These are phyloP conservation scores for Coregonus sp. DNA, from an alignment of 2,797 vertebrate genomes.

Conservation along the genomic window DNA sequence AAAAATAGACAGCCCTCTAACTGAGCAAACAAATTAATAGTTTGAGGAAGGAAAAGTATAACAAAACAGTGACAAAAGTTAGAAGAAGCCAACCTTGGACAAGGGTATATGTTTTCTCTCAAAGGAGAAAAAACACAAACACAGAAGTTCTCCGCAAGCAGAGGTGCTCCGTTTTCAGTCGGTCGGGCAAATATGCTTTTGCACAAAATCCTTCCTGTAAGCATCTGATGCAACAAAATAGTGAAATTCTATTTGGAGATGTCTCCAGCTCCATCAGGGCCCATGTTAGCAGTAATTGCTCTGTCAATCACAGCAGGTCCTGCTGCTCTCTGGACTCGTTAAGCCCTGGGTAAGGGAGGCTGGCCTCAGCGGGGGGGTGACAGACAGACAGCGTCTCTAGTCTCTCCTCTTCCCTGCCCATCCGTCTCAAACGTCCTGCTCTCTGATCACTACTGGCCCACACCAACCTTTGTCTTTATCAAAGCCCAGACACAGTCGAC, in stretches of 20 bases:
- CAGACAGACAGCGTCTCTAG: not conserved
- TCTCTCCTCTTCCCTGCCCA: slow-evolving; percentile 19
- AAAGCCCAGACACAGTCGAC: not conserved
- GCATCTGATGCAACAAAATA: slow-evolving; percentile 75
- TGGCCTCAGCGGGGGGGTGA: slow-evolving; percentile 21
- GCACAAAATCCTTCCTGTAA: slow-evolving; percentile 73
- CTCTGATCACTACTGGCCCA: not conserved
- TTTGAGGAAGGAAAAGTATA: slow-evolving; percentile 56
- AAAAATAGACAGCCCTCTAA: slow-evolving; percentile 67
- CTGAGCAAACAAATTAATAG: slow-evolving; percentile 68
- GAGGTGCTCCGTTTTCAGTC: slow-evolving; percentile 6
- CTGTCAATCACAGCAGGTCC: slow-evolving; percentile 81
- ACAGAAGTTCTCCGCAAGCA: slow-evolving; percentile 44
- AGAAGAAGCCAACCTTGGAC: slow-evolving; percentile 73
- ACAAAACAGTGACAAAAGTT: slow-evolving; percentile 72
- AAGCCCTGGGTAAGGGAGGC: slow-evolving; percentile 53
- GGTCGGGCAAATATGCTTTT: slow-evolving; percentile 31
- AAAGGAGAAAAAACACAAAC: not conserved
- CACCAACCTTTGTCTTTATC: not conserved
- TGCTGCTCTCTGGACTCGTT: slow-evolving; percentile 74
- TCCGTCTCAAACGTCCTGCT: not conserved
- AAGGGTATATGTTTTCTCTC: slow-evolving; percentile 68
- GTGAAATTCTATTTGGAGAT: slow-evolving; percentile 83
- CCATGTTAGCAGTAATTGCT: slow-evolving; percentile 83
- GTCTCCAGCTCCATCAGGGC: slow-evolving; percentile 76